phyloP scores from a whole-genome alignment of 2,888 invertebrate species.

The Marasmarcha lunaedactyla region DNA sequence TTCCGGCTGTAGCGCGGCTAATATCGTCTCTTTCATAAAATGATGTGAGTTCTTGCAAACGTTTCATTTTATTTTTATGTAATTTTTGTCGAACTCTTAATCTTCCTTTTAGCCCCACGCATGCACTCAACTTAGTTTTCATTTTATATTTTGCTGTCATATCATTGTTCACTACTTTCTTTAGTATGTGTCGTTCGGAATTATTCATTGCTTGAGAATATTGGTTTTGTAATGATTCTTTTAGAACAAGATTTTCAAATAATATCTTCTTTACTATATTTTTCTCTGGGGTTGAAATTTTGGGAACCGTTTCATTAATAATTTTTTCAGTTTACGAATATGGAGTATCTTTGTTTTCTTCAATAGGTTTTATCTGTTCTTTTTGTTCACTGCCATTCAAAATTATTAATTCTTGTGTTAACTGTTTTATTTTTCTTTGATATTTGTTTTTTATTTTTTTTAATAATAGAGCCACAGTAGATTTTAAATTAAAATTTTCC shows the following conservation, averaged over 20 bases:
- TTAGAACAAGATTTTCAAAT: neutral
- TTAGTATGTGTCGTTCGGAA: neutral
- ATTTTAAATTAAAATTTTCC: neutral
- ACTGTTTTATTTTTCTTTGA: neutral
- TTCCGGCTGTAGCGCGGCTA: slow-evolving; percentile 15
- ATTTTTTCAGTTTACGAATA: neutral
- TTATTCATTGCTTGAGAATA: neutral
- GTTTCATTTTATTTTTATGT: neutral
- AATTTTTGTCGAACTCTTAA: neutral
- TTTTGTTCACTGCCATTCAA: neutral
- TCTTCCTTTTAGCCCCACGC: slow-evolving; percentile 3
- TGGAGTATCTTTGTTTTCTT: neutral
- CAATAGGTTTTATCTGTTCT: neutral
- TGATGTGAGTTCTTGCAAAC: neutral
- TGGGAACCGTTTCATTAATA: neutral
- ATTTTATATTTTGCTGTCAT: slow-evolving; percentile 3
- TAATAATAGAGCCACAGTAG: neutral
- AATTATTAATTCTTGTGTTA: neutral
- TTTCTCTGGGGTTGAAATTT: neutral
- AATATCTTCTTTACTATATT: neutral
- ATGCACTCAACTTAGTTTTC: slow-evolving; percentile 2
- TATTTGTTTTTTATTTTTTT: neutral
- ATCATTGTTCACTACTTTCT: slow-evolving; percentile 2
- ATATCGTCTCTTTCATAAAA: slow-evolving; percentile 13
- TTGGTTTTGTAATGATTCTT: neutral